These are phyloP conservation scores for Campoletis raptor DNA, from an alignment of 2,888 invertebrate species.

Conservation along the genomic window DNA sequence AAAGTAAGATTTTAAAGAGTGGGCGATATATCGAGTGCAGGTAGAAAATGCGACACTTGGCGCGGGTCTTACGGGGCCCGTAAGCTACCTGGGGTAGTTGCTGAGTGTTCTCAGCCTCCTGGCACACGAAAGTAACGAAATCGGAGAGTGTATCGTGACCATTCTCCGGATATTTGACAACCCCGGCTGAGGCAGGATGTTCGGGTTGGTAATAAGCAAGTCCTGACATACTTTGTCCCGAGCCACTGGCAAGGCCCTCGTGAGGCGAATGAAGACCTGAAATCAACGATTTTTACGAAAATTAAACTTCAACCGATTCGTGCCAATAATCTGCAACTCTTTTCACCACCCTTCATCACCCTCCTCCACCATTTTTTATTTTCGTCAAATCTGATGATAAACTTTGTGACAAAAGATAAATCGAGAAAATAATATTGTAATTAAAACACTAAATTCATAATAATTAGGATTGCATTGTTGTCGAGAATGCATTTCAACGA, in stretches of 20 bases:
- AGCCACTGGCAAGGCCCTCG: constrained; percentile 85
- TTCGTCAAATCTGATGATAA: constrained; percentile 8
- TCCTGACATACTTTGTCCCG: constrained; percentile 85
- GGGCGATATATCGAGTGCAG: constrained; percentile 48
- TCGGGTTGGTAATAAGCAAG: constrained; percentile 87
- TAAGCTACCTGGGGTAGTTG: constrained; percentile 90
- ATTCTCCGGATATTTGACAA: constrained; percentile 92
- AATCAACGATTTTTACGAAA: constrained; percentile 74
- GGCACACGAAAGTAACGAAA: constrained; percentile 98
- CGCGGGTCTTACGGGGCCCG: constrained; percentile 70
- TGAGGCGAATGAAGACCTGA: constrained; percentile 86
- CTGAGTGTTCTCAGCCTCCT: constrained; percentile 93
- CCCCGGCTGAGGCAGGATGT: constrained; percentile 84
- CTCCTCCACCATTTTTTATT: constrained; percentile 11
- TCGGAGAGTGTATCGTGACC: constrained; percentile 97
- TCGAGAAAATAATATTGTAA: not conserved
- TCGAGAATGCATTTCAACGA: not conserved
- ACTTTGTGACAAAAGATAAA: not conserved
- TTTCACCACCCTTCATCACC: constrained; percentile 68
- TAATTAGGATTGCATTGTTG: not conserved
- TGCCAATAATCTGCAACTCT: constrained; percentile 76
- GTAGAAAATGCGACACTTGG: constrained; percentile 61
- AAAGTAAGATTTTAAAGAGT: not conserved
- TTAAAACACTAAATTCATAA: not conserved
- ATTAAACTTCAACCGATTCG: constrained; percentile 45